Evolutionary conservation across 2,113 vertebrate genomes (phyloP), one percentile per base, ranked within the genome.

Genomic region (Myrmophylax atrothorax): DNA sequence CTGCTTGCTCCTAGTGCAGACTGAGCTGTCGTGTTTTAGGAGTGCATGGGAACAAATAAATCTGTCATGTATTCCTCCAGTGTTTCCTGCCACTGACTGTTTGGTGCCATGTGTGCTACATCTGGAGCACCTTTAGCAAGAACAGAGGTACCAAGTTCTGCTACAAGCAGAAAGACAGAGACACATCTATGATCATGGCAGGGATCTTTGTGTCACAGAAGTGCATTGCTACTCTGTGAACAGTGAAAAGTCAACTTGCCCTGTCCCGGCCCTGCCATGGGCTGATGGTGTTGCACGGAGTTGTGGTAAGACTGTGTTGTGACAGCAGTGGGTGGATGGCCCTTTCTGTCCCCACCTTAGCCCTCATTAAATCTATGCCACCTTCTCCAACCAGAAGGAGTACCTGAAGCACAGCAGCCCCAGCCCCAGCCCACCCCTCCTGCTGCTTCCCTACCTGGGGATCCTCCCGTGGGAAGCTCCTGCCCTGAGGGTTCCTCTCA

Each of bases 251-350:
- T 62, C 42, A 5, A 38, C 64, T 83, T 90, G 72, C 35, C 50
- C 55, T 68, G n/a, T 14, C 47, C n/a, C 14, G 60, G 62, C 22
- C 18, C 31, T 80, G 42, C 19, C 50, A 76, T 80, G 63, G 46
- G 40, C 22, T 55, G 68, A 18, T 73, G 50, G 19, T 20, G 23
- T 37, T 81, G 55, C 37, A 16, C 0, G 75, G 69, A 63, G 33
- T 3, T 79, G 50, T 74, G 47, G 35, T 53, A 50, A 73, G 37
- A 47, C 20, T 0, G 0, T 49, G 7, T 18, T 62, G n/a, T 67
- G 58, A 59, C 40, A 92, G 72, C 68, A 77, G 42, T 46, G 62
- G 67, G 46, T 88, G 83, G 56, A 42, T 50, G 69, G 69, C 31
- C 14, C 14, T 17, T 91, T 84, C 68, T 79, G 58, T 68, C 72